Percentiles rank a stretch among this genome's conserved stretches.
Evolutionary conservation across 2,888 invertebrate genomes (phyloP).

Genomic region (Drosophila formosana): DNA sequence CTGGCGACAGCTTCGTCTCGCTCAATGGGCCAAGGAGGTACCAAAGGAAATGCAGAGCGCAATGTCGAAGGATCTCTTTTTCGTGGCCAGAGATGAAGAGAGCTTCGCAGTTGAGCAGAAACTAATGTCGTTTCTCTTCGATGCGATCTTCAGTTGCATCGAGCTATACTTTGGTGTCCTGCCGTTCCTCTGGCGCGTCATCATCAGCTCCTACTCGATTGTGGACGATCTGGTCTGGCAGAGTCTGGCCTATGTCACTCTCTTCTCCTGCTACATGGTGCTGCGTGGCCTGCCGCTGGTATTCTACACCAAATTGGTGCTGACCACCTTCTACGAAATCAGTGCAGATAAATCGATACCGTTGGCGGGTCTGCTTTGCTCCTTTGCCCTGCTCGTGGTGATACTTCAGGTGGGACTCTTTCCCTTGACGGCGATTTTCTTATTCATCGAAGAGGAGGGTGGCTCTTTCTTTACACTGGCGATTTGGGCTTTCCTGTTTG

Average conservation of each 20-base stretch:
- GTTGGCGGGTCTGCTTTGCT: conserved; percentile 57
- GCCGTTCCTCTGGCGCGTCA: conserved; percentile 37
- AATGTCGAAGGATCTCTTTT: conserved; percentile 31
- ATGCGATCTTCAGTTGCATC: conserved; percentile 51
- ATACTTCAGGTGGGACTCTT: conserved; percentile 53
- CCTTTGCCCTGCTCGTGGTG: conserved; percentile 43
- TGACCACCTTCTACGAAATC: conserved; percentile 41
- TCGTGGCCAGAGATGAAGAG: conserved; percentile 31
- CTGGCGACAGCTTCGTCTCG: conserved; percentile 46
- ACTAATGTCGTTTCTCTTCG: conserved; percentile 28
- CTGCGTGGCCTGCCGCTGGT: conserved; percentile 49
- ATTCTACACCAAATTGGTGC: conserved; percentile 46
- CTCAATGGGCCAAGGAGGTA: not conserved
- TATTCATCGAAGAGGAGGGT: conserved; percentile 37
- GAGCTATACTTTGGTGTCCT: conserved; percentile 50
- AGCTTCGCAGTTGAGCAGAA: conserved; percentile 30
- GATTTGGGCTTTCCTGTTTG: conserved; percentile 47
- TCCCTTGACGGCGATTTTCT: conserved; percentile 48
- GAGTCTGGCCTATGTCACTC: conserved; percentile 47
- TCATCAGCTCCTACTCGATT: conserved; percentile 35
- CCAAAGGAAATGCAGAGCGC: conserved; percentile 6
- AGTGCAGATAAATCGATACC: conserved; percentile 32
- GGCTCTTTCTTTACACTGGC: conserved; percentile 35
- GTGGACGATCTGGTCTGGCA: conserved; percentile 51
- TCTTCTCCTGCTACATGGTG: conserved; percentile 54